A percentile compares a stretch with the other conserved stretches of the same genome.
Conservation (phyloP, 2,888 invertebrate species). For the Apodemia zela region DNA sequence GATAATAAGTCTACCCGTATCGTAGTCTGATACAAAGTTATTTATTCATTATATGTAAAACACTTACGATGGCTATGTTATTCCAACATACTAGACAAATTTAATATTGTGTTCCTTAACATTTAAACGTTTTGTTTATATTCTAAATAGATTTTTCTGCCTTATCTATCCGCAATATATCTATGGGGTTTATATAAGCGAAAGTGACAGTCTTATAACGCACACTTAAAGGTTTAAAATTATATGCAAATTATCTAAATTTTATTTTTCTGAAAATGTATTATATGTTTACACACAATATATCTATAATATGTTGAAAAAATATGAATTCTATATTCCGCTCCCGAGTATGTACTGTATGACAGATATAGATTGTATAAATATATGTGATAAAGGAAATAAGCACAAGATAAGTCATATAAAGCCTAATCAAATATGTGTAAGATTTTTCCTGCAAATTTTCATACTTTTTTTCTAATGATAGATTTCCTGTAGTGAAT, state of each 20-base stretch:
- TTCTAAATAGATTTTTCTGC: neutral
- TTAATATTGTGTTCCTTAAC: no score
- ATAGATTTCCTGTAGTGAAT: constrained; percentile 39
- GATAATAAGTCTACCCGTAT: no score
- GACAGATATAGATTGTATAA: constrained; percentile 58
- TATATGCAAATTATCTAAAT: constrained; percentile 3
- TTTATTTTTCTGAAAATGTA: constrained; percentile 18
- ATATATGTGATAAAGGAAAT: constrained; percentile 73
- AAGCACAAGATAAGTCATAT: constrained; percentile 74
- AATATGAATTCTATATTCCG: constrained; percentile 29
- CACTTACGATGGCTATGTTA: no score
- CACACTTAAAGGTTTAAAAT: constrained; percentile 4
- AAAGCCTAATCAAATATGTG: constrained; percentile 72
- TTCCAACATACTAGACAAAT: no score
- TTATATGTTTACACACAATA: constrained; percentile 8
- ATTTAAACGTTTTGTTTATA: no score
- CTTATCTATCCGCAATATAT: neutral
- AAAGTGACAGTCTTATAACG: neutral
- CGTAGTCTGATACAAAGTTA: no score
- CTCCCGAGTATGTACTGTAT: constrained; percentile 57
- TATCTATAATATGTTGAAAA: constrained; percentile 20
- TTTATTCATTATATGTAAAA: no score
- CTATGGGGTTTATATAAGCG: neutral
- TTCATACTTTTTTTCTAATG: constrained; percentile 39
- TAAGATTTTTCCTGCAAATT: constrained; percentile 53